Percentiles rank a stretch among this genome's conserved stretches.
Evolutionary conservation across 1,140 invertebrate genomes (phyloP).

Genomic region (Leptinotarsa defecta): DNA sequence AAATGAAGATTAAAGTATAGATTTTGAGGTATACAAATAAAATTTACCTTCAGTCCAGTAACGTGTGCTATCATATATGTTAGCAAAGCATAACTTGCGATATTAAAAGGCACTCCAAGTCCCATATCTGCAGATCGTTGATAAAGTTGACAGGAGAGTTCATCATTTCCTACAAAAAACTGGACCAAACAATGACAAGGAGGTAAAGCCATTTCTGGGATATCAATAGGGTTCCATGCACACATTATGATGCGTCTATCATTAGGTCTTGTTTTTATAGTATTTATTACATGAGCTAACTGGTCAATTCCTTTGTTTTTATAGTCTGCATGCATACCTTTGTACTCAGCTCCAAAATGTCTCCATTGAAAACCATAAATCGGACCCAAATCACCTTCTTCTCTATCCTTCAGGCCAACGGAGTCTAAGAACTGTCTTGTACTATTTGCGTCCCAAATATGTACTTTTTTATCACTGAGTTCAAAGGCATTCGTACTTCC

Average conservation of each 20-base stretch:
- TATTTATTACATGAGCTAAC: conserved; percentile 81
- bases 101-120: conserved; percentile 97
- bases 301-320: conserved; percentile 90
- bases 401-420: conserved; percentile 82
- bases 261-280: conserved; percentile 82
- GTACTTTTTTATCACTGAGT: conserved; percentile 82
- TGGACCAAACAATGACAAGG: conserved; percentile 96
- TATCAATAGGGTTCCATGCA: conserved; percentile 93
- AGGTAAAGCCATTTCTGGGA: conserved; percentile 93
- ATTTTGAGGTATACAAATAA: not conserved
- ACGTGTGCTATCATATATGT: conserved; percentile 97
- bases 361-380: conserved; percentile 99
- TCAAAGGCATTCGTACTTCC: conserved; percentile 93
- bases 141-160: conserved; percentile 90
- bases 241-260: conserved; percentile 91
- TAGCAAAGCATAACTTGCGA: conserved; percentile 94
- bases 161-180: conserved; percentile 88
- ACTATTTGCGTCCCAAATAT: conserved; percentile 98
- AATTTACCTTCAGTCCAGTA: conserved; percentile 75
- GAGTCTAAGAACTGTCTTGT: conserved; percentile 88
- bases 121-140: conserved; percentile 98
- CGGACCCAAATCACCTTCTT: conserved; percentile 96
- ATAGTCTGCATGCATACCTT: conserved; percentile 84
- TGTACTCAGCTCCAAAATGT: conserved; percentile 95
- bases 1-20: too few relatives aligned